A percentile compares a stretch with the other conserved stretches of the same genome.
Conservation (phyloP, 92 coral and sea anemone genomes). For the Porites divaricata region DNA sequence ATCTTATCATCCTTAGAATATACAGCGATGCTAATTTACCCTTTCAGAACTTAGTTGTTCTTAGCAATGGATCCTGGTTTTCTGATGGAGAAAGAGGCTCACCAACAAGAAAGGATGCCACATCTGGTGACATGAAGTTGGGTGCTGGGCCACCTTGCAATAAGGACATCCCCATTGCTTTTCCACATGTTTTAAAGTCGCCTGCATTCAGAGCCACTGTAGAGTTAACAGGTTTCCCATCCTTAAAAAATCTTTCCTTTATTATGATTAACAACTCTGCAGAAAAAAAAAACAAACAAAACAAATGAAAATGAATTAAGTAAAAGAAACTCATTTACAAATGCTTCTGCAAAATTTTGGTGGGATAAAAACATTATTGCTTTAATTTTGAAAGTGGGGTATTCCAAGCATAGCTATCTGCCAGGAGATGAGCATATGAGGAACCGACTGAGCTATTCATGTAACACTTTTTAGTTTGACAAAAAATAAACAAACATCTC, state of each 20-base stretch:
- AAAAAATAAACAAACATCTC: slow-evolving; percentile 1
- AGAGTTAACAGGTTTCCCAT: slow-evolving; percentile 62
- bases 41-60: slow-evolving; percentile 33
- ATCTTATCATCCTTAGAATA: slow-evolving; percentile 3
- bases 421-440: not conserved
- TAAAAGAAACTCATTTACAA: not conserved
- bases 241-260: slow-evolving; percentile 42
- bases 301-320: not conserved
- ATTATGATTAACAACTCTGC: slow-evolving; percentile 56
- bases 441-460: slow-evolving; percentile 8
- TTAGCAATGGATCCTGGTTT: slow-evolving; percentile 44
- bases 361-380: slow-evolving; percentile 4
- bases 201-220: slow-evolving; percentile 56
- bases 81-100: slow-evolving; percentile 48
- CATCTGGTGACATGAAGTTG: slow-evolving; percentile 58
- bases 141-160: slow-evolving; percentile 81
- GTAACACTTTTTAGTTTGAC: slow-evolving; percentile 6
- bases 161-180: slow-evolving; percentile 63
- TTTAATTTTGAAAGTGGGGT: not conserved
- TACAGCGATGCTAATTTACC: slow-evolving; percentile 22
- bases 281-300: not conserved
- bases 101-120: slow-evolving; percentile 44
- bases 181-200: slow-evolving; percentile 55
- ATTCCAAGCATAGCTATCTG: too few relatives aligned
- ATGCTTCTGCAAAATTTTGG: not conserved